phyloP scores from a whole-genome alignment of 2,888 invertebrate genomes.

The Clusia tigrina region DNA sequence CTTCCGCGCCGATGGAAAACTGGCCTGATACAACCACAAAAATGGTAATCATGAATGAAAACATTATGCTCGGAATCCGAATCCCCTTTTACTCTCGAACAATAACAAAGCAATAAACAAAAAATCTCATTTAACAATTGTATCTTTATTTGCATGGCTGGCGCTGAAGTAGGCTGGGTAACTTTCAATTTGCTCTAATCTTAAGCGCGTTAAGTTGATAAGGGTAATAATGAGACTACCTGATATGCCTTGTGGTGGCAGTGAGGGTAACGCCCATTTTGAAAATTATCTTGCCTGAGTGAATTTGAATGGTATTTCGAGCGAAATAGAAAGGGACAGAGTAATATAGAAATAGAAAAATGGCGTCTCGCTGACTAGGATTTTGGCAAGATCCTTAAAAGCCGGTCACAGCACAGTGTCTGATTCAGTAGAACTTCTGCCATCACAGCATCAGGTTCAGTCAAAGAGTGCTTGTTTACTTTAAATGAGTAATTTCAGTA shows the following conservation, averaged over 20 bases:
- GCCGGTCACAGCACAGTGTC: not conserved
- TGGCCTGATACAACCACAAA: constrained; percentile 13
- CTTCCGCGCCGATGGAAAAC: constrained; percentile 48
- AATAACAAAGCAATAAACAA: not conserved
- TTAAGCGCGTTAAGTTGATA: constrained; percentile 36
- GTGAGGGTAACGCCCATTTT: constrained; percentile 33
- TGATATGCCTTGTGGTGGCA: constrained; percentile 20
- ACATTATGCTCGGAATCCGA: too few relatives aligned
- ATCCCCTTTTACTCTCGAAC: too few relatives aligned
- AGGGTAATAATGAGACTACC: constrained; percentile 42
- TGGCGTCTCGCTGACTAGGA: not conserved
- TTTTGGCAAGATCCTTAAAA: constrained; percentile 4
- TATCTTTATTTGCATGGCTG: constrained; percentile 26
- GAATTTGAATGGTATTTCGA: not conserved
- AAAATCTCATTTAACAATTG: constrained; percentile 11
- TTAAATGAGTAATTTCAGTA: constrained; percentile 67
- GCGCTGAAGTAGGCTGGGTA: constrained; percentile 23
- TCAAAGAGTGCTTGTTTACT: constrained; percentile 25
- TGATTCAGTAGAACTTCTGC: not conserved
- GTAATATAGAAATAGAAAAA: not conserved
- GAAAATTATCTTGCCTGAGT: not conserved
- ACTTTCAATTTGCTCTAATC: constrained; percentile 49
- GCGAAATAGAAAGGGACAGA: not conserved
- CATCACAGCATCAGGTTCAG: not conserved
- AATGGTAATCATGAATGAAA: constrained; percentile 6